phyloP scores from a whole-genome alignment of 2,113 vertebrate species.

The Dunckerocampus dactyliophorus region DNA sequence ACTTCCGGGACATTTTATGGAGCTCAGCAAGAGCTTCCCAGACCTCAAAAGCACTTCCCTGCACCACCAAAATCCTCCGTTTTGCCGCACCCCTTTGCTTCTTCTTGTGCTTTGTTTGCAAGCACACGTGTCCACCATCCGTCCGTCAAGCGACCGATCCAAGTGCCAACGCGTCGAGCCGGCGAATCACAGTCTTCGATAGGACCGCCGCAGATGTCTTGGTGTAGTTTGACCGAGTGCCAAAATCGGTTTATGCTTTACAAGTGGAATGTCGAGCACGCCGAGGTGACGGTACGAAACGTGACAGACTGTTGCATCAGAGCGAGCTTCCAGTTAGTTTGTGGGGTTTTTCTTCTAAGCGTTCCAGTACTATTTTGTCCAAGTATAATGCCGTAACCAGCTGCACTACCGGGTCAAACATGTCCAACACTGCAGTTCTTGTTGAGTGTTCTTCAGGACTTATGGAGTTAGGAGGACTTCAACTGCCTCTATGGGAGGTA shows the following conservation, averaged over 20 bases:
- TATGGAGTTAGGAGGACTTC: too few species aligned
- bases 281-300: neutral
- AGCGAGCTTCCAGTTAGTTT: too few species aligned
- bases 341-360: too few species aligned
- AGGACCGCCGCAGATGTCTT: constrained; percentile 39
- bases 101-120: constrained; percentile 44
- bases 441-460: too few species aligned
- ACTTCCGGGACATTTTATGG: too few species aligned
- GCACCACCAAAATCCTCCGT: neutral
- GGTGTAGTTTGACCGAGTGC: constrained; percentile 61
- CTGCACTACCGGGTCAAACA: too few species aligned
- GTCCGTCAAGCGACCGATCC: constrained; percentile 45
- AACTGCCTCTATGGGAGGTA: too few species aligned
- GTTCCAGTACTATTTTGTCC: too few species aligned
- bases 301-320: too few species aligned
- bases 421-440: too few species aligned
- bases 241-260: constrained; percentile 76
- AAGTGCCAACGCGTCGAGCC: constrained; percentile 62
- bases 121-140: constrained; percentile 45
- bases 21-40: constrained; percentile 21
- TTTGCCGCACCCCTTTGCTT: neutral
- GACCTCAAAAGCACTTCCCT: neutral
- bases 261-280: constrained; percentile 37
- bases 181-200: constrained; percentile 28
- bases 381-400: too few species aligned